Conservation (phyloP, 2,888 invertebrate species). For the Philereme vetulata region DNA sequence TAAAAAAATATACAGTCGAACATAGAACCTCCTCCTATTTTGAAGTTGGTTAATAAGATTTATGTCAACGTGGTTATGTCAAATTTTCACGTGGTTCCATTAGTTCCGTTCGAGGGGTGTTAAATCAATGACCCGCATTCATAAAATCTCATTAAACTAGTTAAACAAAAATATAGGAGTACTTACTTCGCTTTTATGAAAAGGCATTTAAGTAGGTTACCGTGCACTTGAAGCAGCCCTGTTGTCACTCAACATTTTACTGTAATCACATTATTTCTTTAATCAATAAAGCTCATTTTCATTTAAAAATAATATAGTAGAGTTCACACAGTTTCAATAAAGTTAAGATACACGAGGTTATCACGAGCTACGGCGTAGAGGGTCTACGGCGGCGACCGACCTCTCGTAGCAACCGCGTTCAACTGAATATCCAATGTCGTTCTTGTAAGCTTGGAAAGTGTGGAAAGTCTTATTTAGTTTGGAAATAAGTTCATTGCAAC, state of each 20-base stretch:
- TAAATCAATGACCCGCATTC: no score
- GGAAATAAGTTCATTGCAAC: no score
- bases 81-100: no score
- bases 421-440: slow-evolving; percentile 57
- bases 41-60: no score
- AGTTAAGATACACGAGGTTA: slow-evolving; percentile 29
- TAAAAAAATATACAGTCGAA: no score
- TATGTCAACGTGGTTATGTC: no score
- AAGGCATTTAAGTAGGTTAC: slow-evolving; percentile 69
- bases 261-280: slow-evolving; percentile 15
- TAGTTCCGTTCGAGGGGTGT: no score
- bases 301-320: slow-evolving; percentile 26
- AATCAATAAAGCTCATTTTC: slow-evolving; percentile 23
- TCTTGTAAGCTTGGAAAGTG: slow-evolving; percentile 52
- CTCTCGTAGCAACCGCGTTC: slow-evolving; percentile 63
- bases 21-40: no score
- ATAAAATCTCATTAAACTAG: slow-evolving; percentile 17
- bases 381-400: slow-evolving; percentile 64
- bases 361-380: slow-evolving; percentile 48
- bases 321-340: slow-evolving; percentile 8
- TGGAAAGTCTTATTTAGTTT: slow-evolving; percentile 45
- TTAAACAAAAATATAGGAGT: slow-evolving; percentile 48
- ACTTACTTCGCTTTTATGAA: slow-evolving; percentile 69
- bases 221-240: slow-evolving; percentile 62
- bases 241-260: slow-evolving; percentile 49